Base-by-base conservation (phyloP, 2,888 invertebrate species). In the Steinernema hermaphroditum region DNA sequence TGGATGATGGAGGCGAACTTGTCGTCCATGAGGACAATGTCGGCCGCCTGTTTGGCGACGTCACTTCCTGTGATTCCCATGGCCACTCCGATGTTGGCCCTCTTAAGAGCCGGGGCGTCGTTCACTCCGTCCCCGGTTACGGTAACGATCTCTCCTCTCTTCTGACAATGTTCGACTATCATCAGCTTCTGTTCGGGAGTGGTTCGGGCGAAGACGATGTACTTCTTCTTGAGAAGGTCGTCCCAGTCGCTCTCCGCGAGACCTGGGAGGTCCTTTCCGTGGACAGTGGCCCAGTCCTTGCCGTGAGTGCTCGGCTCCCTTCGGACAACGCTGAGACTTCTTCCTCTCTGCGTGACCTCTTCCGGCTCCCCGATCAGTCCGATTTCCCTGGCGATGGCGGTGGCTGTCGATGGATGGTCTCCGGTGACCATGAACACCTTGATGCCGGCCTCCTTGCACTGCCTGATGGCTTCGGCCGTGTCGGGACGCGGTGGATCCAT, bases 1-100 rank as follows among this genome's bases (percentile, higher is more conserved):
- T 75, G 76, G 69, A 81, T 80, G 50, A 81, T 81, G 14, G 81
- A 81, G 9, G 80, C 74, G 70, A 81, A 81, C 71, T 81, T 80
- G 69, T 81, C 80, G 68, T 81, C 81, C 32, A 79, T 73, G 16
- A 81, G 75, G 49, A 81, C 77, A 6, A 82, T 78, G 69, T 82
- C 82, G 32, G 82, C 81, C 0, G 82, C 81, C 44, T 81, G 81
- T 49, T 82, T 80, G 16, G 82, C 82, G 0, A 82, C 81, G 57
- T 82, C 82, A 74, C 76, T 76, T 74, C 81, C 80, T 24, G 70
- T 62, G 44, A 78, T 74, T 19, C 80, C 76, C 24, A 77, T 71
- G 32, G 80, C 81, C 16, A 80, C 71, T 24, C 81, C 82, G 14
- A 82, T 70, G 70, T 81, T 69, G 6, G 82, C 76, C 41, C 75